Base-by-base conservation (phyloP, 2,113 vertebrate species). In the Cheirogaleus medius region DNA sequence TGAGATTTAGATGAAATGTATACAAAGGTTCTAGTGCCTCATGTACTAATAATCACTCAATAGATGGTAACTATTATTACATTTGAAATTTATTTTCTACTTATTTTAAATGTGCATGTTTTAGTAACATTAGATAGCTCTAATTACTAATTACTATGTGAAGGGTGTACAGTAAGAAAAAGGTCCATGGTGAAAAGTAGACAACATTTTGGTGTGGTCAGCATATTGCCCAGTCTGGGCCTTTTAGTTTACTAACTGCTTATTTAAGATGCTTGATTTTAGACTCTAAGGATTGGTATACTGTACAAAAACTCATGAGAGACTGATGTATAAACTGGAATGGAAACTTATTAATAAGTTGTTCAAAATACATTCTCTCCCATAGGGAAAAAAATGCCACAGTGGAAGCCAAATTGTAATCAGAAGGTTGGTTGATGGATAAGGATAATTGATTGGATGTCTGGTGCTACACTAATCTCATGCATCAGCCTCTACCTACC, bases 71-170 rank as follows among this genome's bases (percentile, higher is more conserved):
- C 32, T 60, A 32, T 96, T 54, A 32, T 32, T 77, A n/a, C 23
- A n/a, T 42, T 95, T 90, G 66, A 95, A 71, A 25, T 81, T 89
- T 85, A 54, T 82, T 95, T 78, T 97, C 32, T 83, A 4, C 76
- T 77, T 87, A 76, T 90, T 76, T 25, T 68, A 63, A 88, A 47
- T 73, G 21, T 73, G 2, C n/a, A 21, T 52, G 15, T 87, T 76
- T 85, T 90, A 91, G n/a, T 69, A 83, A 63, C 4, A 90, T 58
- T 23, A 11, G 47, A 18, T n/a, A 74, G 29, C 32, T 37, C 47
- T 93, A 20, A 47, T 47, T 10, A 47, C 47, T 47, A 47, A 52
- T 56, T 87, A 69, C 87, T 95, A 1, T 77, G 47, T 73, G 21
- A 78, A 74, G n/a, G 21, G 66, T 37, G 12, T 80, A 37, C 54